phyloP scores from a whole-genome alignment of 2,888 invertebrate species.

The Coleophora deauratella region DNA sequence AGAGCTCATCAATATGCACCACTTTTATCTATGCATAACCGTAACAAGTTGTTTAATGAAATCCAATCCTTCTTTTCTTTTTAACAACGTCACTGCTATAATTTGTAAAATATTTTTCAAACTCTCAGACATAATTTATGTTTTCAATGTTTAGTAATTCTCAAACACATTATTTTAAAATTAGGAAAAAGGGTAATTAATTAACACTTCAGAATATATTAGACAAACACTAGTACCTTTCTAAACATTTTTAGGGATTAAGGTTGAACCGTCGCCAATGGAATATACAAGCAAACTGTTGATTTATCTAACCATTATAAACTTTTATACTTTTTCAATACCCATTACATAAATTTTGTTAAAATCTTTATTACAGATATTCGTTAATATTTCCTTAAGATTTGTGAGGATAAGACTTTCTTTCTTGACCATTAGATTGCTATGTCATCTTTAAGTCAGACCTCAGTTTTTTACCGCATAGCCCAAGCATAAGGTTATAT shows the following conservation, averaged over 20 bases:
- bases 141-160: too few relatives aligned
- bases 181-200: too few relatives aligned
- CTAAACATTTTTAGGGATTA: conserved; percentile 41
- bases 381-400: conserved; percentile 27
- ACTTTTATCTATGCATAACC: too few relatives aligned
- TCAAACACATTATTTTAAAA: too few relatives aligned
- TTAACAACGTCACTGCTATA: conserved; percentile 1
- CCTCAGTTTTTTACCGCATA: too few relatives aligned
- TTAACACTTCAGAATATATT: conserved; percentile 2
- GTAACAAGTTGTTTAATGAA: too few relatives aligned
- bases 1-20: not conserved
- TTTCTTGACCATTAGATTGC: not conserved
- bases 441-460: too few relatives aligned
- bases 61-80: too few relatives aligned
- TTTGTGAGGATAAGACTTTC: conserved; percentile 30
- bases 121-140: too few relatives aligned
- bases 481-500: too few relatives aligned
- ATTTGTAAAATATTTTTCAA: too few relatives aligned
- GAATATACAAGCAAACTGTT: conserved; percentile 59
- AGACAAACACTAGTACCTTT: conserved; percentile 32
- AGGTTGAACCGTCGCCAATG: conserved; percentile 50
- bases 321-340: conserved; percentile 66
- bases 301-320: conserved; percentile 37
- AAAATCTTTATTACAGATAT: conserved; percentile 40
- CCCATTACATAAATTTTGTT: conserved; percentile 61